A percentile compares a stretch with the other conserved stretches of the same genome.
Evolutionary conservation across 2,797 vertebrate genomes (phyloP).

Genomic region (Halcyon smyrnensis): DNA sequence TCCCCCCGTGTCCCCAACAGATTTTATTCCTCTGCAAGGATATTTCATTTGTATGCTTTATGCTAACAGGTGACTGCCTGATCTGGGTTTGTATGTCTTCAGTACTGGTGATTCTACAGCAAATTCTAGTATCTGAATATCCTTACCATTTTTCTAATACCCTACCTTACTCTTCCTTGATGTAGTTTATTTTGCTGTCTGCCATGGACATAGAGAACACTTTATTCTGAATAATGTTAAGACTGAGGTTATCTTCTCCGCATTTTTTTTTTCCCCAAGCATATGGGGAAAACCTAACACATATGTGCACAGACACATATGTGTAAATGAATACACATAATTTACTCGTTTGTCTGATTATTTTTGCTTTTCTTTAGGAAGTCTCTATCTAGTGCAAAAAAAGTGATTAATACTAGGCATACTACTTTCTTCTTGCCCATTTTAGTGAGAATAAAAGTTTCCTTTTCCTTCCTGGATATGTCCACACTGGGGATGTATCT

Average conservation of each 20-base stretch:
- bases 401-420: neutral
- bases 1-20: rapidly evolving
- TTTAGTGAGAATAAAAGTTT: neutral
- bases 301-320: rapidly evolving
- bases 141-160: neutral
- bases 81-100: neutral
- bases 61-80: neutral
- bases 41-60: neutral
- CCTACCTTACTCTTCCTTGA: neutral
- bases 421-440: rapidly evolving
- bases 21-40: neutral
- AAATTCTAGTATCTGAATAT: neutral
- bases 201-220: neutral
- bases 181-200: neutral
- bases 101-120: neutral
- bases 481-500: no score
- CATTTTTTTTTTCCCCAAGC: neutral
- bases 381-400: neutral
- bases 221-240: neutral
- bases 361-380: neutral
- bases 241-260: neutral
- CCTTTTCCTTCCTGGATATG: neutral
- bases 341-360: neutral
- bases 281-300: neutral
- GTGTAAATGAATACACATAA: neutral